Base-by-base conservation (phyloP, 2,888 invertebrate species). In the Melanotus villosus region DNA sequence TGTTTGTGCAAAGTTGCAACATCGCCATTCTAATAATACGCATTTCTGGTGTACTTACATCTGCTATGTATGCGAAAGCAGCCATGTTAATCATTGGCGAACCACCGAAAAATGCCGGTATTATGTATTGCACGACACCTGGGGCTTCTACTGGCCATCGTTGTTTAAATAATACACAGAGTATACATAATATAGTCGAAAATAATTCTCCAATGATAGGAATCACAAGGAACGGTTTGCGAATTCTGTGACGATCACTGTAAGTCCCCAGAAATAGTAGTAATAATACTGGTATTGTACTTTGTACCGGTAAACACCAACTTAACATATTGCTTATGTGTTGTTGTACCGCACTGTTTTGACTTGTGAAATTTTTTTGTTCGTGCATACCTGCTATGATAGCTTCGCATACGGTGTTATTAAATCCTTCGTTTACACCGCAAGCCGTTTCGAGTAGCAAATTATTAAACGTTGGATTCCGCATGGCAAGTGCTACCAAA, bases 11-110 rank as follows among this genome's bases (percentile, higher is more conserved):
- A 23, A 83, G 72, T 16, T 84, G 84, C 10, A 90, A 86, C n/a
- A 90, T 78, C 10, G 90, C 91, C 47, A 90, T 85, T 76, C 90
- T 84, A 52, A 90, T 85, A 0, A 90, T 91, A 21, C 90, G 85
- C 72, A 88, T 86, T 75, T 90, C 88, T 18, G 87, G 65, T 0
- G 88, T 85, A 38, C 90, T 84, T 1, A 84, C 80, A 73, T 85
- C 84, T 2, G 84, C 84, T 18, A 85, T 81, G 67, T 85, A 85
- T 1, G 84, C 79, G 67, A 81, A 85, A 10, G 80, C 75, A 9
- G 84, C 84, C 83, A 84, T 84, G 2, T 82, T 78, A 14, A 85
- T 68, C 79, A 84, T 82, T 0, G 89, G 86, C 68, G 86, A 83
- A 18, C 90, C 89, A 23, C 91, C 90, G 19, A 87, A 87, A 26